phyloP scores from a whole-genome alignment of 1,140 invertebrate species.

The Dolichoris vasculosae region DNA sequence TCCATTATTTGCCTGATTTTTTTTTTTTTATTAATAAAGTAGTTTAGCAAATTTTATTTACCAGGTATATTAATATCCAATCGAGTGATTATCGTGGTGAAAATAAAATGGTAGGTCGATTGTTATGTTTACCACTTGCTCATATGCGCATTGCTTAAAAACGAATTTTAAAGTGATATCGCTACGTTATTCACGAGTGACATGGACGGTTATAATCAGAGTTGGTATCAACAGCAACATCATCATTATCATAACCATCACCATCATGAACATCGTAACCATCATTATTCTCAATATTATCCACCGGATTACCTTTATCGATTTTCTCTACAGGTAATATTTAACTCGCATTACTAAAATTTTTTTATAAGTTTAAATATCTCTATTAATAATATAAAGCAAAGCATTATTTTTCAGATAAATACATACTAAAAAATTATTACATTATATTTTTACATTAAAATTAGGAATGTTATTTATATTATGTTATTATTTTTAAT shows the following conservation, averaged over 20 bases:
- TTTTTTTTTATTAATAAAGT: neutral
- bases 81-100: conserved; percentile 29
- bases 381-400: too few species aligned
- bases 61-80: neutral
- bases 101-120: conserved; percentile 53
- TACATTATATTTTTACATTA: too few species aligned
- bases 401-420: too few species aligned
- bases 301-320: conserved; percentile 72
- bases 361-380: neutral
- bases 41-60: neutral
- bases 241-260: conserved; percentile 63
- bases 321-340: conserved; percentile 71
- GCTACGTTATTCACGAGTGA: conserved; percentile 58
- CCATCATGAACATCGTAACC: conserved; percentile 60
- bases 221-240: conserved; percentile 70
- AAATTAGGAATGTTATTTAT: too few species aligned
- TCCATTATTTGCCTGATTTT: neutral
- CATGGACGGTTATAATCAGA: conserved; percentile 73
- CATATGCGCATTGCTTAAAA: conserved; percentile 9
- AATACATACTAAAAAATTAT: too few species aligned
- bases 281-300: conserved; percentile 68
- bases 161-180: conserved; percentile 52
- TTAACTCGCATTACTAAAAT: neutral
- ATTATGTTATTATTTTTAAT: too few species aligned
- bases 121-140: conserved; percentile 61